Evolutionary conservation across 2,888 invertebrate genomes (phyloP).

Genomic region (Andricus quercusramuli): DNA sequence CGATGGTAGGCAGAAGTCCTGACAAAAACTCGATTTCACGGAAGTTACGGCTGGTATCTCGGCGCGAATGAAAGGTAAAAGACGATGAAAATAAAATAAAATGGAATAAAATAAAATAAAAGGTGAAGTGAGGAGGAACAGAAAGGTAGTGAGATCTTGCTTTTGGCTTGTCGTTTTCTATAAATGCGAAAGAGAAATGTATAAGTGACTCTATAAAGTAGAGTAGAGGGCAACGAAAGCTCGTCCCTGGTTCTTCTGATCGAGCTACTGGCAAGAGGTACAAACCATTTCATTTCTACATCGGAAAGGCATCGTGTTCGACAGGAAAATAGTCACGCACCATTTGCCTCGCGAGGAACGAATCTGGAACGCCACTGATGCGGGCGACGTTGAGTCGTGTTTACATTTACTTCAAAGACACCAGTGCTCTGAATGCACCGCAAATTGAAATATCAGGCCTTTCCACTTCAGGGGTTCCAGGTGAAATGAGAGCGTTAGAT

Average conservation of each 20-base stretch:
- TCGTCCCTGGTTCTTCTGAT: background rate
- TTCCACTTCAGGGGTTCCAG: conserved; percentile 10
- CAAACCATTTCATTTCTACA: conserved; percentile 29
- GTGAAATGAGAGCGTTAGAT: conserved; percentile 4
- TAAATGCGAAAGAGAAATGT: conserved; percentile 9
- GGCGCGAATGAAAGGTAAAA: conserved; percentile 28
- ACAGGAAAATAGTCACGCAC: conserved; percentile 40
- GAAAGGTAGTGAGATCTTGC: conserved; percentile 22
- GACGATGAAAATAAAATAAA: background rate
- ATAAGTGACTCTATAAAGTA: background rate
- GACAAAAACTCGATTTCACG: conserved; percentile 38
- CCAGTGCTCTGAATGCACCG: conserved; percentile 34
- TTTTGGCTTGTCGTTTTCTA: conserved; percentile 6
- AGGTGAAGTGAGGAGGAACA: background rate
- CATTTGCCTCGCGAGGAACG: conserved; percentile 33
- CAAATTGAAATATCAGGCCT: conserved; percentile 39
- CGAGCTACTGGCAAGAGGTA: background rate
- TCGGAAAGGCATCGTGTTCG: conserved; percentile 16
- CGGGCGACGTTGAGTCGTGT: conserved; percentile 39
- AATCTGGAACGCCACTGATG: conserved; percentile 38
- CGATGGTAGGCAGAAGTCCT: conserved; percentile 18
- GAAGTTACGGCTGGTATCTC: conserved; percentile 20
- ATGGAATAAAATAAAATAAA: conserved; percentile 6
- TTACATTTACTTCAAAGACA: conserved; percentile 39
- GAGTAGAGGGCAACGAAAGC: conserved; percentile 13